phyloP scores from a whole-genome alignment of 2,797 vertebrate genomes.

The Taeniopygia guttata region DNA sequence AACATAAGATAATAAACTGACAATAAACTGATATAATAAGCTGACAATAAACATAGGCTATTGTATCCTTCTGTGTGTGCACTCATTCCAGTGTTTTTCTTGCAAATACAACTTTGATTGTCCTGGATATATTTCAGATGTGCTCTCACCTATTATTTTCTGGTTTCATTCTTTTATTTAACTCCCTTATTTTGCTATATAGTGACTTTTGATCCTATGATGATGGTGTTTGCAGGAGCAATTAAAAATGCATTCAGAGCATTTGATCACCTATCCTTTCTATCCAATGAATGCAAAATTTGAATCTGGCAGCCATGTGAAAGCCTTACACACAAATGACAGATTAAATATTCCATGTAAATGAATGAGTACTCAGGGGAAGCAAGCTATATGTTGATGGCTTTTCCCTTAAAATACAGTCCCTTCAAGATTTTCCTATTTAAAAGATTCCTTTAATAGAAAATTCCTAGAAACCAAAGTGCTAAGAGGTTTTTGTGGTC shows the following conservation, averaged over 20 bases:
- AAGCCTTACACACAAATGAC: neutral
- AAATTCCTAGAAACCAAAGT: neutral
- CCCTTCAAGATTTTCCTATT: neutral
- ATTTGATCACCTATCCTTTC: neutral
- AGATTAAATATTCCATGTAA: neutral
- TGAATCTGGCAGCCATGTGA: neutral
- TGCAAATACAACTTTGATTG: neutral
- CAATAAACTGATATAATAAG: neutral
- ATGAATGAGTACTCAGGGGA: neutral
- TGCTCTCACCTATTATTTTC: neutral
- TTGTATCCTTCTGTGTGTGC: neutral
- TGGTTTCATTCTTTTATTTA: neutral
- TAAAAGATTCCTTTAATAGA: neutral
- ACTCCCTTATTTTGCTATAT: neutral
- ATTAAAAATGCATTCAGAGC: neutral
- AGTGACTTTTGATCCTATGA: neutral
- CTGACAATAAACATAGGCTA: neutral
- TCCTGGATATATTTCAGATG: neutral
- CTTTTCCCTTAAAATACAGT: neutral
- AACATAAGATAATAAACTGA: neutral
- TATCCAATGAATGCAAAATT: neutral
- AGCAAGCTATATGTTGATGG: neutral
- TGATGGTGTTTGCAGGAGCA: neutral
- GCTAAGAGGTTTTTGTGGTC: neutral
- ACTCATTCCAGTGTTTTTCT: neutral